These are phyloP conservation scores for Nemotelus nigrinus DNA, from an alignment of 2,888 invertebrate species.

Conservation along the genomic window DNA sequence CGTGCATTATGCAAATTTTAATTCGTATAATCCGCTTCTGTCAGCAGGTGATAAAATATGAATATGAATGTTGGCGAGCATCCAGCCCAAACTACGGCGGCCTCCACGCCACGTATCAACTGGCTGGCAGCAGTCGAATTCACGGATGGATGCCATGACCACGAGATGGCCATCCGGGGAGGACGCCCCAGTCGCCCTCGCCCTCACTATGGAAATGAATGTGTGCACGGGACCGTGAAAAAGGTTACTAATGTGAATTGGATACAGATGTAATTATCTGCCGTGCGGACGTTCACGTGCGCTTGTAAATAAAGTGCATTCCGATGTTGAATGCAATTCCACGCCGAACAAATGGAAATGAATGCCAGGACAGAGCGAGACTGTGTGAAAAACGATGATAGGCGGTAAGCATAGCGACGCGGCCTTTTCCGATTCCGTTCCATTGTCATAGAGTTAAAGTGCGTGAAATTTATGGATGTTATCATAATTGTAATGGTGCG, in stretches of 20 bases:
- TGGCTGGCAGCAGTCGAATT: too few species aligned
- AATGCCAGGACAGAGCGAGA: too few species aligned
- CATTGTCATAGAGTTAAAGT: constrained; percentile 23
- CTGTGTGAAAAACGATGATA: constrained; percentile 14
- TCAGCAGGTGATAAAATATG: constrained; percentile 42
- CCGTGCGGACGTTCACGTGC: neutral
- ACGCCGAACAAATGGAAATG: neutral
- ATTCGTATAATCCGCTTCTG: constrained; percentile 42
- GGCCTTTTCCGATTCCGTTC: neutral
- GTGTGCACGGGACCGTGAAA: constrained; percentile 14
- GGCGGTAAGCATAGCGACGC: neutral
- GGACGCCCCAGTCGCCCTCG: too few species aligned
- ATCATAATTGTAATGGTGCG: constrained; percentile 2
- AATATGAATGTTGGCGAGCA: constrained; percentile 14
- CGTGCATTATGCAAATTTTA: constrained; percentile 43
- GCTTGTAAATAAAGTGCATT: constrained; percentile 22
- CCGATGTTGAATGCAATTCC: constrained; percentile 20
- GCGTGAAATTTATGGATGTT: constrained; percentile 36
- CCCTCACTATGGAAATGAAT: neutral
- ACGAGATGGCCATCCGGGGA: neutral
- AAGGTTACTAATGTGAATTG: constrained; percentile 32
- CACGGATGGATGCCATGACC: neutral
- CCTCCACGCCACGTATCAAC: too few species aligned
- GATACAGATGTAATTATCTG: constrained; percentile 27
- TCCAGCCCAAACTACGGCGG: neutral